Percentiles rank a stretch among this genome's conserved stretches.
Conservation (phyloP, 2,113 vertebrate genomes). For the Cololabis saira region DNA sequence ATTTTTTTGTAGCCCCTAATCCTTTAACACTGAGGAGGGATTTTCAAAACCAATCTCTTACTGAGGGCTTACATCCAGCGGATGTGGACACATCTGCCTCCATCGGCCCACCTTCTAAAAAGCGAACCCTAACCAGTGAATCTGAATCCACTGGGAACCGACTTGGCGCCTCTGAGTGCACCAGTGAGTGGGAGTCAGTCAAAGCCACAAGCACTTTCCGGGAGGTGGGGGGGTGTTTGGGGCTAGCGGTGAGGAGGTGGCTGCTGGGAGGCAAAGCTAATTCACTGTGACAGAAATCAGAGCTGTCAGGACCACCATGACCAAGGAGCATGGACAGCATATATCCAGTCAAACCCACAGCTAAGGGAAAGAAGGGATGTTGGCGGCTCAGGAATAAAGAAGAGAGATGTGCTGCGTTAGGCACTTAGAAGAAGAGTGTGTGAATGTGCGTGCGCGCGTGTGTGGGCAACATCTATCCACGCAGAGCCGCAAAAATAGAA, state of each 20-base stretch:
- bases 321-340: slow-evolving; percentile 72
- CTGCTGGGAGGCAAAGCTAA: slow-evolving; percentile 74
- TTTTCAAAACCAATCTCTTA: slow-evolving; percentile 3
- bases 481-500: slow-evolving; percentile 25
- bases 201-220: slow-evolving; percentile 59
- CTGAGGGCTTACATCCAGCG: slow-evolving; percentile 8
- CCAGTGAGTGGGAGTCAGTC: slow-evolving; percentile 64
- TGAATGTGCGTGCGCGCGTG: background rate
- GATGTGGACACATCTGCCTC: slow-evolving; percentile 27
- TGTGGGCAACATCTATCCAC: slow-evolving; percentile 5
- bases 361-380: slow-evolving; percentile 37
- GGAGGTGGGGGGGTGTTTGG: slow-evolving; percentile 30
- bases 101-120: slow-evolving; percentile 31
- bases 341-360: slow-evolving; percentile 65
- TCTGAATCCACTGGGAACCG: slow-evolving; percentile 38
- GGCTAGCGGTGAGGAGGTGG: slow-evolving; percentile 53
- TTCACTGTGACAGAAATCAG: slow-evolving; percentile 80
- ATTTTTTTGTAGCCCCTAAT: slow-evolving; percentile 34
- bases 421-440: slow-evolving; percentile 35
- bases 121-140: slow-evolving; percentile 32
- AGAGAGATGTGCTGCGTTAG: slow-evolving; percentile 36
- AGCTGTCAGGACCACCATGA: slow-evolving; percentile 78
- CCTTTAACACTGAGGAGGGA: slow-evolving; percentile 12
- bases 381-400: slow-evolving; percentile 39
- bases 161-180: slow-evolving; percentile 31